Conservation (phyloP, 2,113 vertebrate genomes). For the Pelvicachromis taeniatus region DNA sequence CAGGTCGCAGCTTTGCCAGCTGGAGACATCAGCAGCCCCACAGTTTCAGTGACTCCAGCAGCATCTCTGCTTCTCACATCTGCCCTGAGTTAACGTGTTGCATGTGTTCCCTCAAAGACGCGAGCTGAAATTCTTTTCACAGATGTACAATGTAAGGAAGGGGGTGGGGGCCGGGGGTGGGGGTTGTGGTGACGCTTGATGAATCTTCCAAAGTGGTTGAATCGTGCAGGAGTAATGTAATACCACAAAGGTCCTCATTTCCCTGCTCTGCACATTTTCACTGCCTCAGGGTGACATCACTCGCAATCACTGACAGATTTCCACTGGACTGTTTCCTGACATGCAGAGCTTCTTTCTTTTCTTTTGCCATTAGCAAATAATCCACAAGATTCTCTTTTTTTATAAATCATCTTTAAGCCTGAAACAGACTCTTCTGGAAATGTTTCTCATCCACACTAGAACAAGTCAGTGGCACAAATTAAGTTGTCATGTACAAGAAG, state of each 20-base stretch:
- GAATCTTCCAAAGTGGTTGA: slow-evolving; percentile 29
- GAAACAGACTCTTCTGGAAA: background rate
- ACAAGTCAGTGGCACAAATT: background rate
- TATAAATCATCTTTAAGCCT: background rate
- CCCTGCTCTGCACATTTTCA: slow-evolving; percentile 14
- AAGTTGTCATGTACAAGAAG: background rate
- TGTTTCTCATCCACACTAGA: background rate
- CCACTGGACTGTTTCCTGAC: slow-evolving; percentile 5
- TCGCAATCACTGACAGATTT: slow-evolving; percentile 50
- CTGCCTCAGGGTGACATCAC: slow-evolving; percentile 53
- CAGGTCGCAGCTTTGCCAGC: slow-evolving; percentile 19
- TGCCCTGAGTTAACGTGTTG: slow-evolving; percentile 64
- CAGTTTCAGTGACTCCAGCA: slow-evolving; percentile 29
- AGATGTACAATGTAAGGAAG: slow-evolving; percentile 49
- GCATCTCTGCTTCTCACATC: slow-evolving; percentile 61
- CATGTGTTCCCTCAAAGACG: slow-evolving; percentile 44
- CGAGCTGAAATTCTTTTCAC: slow-evolving; percentile 52
- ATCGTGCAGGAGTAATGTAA: background rate
- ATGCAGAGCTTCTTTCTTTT: background rate
- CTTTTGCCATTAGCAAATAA: slow-evolving; percentile 1
- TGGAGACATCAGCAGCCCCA: slow-evolving; percentile 16
- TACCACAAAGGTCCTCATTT: slow-evolving; percentile 15
- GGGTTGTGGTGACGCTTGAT: slow-evolving; percentile 19
- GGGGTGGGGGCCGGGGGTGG: background rate
- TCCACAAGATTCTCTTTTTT: background rate